Conservation (phyloP, 2,888 invertebrate species). For the Unio delphinus region DNA sequence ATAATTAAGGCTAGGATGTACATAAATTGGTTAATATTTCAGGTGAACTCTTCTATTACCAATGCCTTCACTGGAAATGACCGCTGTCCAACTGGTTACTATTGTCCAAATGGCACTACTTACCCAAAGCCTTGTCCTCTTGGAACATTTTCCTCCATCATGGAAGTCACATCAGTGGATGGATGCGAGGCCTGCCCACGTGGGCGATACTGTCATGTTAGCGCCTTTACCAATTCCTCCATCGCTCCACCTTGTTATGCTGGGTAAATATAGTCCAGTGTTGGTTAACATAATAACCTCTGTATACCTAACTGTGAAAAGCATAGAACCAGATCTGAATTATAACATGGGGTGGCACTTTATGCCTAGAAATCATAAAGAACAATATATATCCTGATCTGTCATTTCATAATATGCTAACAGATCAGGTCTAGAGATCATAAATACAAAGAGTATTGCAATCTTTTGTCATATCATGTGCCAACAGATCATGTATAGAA, state of each 20-base stretch:
- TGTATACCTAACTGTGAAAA: no score
- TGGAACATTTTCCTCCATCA: slow-evolving; percentile 63
- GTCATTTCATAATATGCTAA: no score
- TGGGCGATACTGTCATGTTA: slow-evolving; percentile 66
- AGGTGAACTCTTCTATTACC: slow-evolving; percentile 59
- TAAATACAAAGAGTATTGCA: no score
- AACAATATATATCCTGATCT: no score
- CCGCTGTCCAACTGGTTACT: slow-evolving; percentile 67
- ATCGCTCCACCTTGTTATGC: slow-evolving; percentile 33
- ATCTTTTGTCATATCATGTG: no score
- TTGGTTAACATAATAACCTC: no score
- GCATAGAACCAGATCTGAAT: no score
- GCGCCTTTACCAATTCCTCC: slow-evolving; percentile 55
- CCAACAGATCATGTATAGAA: no score
- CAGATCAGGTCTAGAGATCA: no score
- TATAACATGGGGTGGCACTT: no score
- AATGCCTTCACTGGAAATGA: slow-evolving; percentile 65
- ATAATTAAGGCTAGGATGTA: background rate
- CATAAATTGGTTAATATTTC: slow-evolving; percentile 4
- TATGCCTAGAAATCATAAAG: no score
- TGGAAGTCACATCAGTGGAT: slow-evolving; percentile 45
- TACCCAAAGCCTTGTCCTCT: slow-evolving; percentile 65
- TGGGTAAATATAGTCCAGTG: slow-evolving; percentile 22
- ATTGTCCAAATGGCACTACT: slow-evolving; percentile 61
- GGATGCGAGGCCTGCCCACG: slow-evolving; percentile 64